Evolutionary conservation across 92 coral and sea anemone species (phyloP), one percentile per base, ranked within the genome.

Genomic region (Palythoa grandis): DNA sequence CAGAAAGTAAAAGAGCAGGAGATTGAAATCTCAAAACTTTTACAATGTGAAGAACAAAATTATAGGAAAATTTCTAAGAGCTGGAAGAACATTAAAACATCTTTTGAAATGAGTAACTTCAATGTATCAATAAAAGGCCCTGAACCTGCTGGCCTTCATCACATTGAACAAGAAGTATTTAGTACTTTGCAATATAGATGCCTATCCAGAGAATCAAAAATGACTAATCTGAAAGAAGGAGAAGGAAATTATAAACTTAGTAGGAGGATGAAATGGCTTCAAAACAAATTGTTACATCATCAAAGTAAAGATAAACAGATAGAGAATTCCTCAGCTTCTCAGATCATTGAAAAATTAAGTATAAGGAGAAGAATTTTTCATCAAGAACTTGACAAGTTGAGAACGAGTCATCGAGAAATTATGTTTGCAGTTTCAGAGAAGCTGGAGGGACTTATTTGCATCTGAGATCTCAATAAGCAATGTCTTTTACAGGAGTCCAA

Each of bases 1-100:
- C 98, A 94, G 76, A 79, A 78, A 48, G 91, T 90, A 11, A 94
- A 94, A 56, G 88, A 88, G 57, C 79, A 88, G n/a, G 95, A 94
- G 72, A 94, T 92, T 25, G 86, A 87, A 82, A 82, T 94, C 52
- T 90, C 95, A 70, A 88, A 76, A 78, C 61, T 79, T 19, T 79
- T 94, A 48, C 91, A 94, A 69, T 7, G 78, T 4, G 89, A 92
- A 68, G 95, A 94, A 43, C 60, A 86, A 15, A 65, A 82, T 29
- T 94, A 92, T 70, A 91, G 79, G 58, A 74, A 85, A 71, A 88
- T 89, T 76, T 90, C 92, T 10, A 94, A 77, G 68, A 83, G 56
- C 1, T 91, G 94, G 95, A 94, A 94, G 57, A 87, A 86, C 75
- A 78, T 88, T 39, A 84, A 83, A 82, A 77, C 87, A 77, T 63